Evolutionary conservation across 2,113 vertebrate genomes (phyloP), one percentile per base, ranked within the genome.

Genomic region (Gambusia holbrooki): DNA sequence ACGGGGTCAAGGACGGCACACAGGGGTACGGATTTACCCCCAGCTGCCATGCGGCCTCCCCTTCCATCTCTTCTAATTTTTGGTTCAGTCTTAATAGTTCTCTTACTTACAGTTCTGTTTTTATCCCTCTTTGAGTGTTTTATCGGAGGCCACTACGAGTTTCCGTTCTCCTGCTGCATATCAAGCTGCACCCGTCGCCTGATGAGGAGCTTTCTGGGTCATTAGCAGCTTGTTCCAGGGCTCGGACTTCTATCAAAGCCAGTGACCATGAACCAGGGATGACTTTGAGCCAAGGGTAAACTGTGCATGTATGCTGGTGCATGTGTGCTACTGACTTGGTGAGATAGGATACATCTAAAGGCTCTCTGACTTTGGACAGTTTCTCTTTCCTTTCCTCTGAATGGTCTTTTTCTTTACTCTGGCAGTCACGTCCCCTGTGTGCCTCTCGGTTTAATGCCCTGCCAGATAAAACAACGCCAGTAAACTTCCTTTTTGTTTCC

Each of bases 401-500:
- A 86, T 73, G 73, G 67, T 77, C 72, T 74, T 77, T 88, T 77
- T 91, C 73, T 88, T 79, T 78, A 61, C 84, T 76, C 72, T 60
- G 1, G 40, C 73, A n/a, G 42, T 71, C 79, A 81, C 42, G 32
- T 84, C 86, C 83, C 84, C 62, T 65, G 79, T 89, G 85, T 90
- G 86, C 79, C 84, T 83, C 80, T 89, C 83, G 48, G 74, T 86
- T 87, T 86, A 87, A 84, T 84, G 74, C 76, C 77, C 73, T 84
- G 86, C 72, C 80, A 84, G 87, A 90, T 90, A 90, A 94, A 93
- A 90, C 87, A 87, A 88, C 67, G 62, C 45, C 79, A 79, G 85
- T 89, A 91, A 90, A 90, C 84, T 85, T 91, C 81, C 83, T 86
- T 77, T 89, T 88, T 92, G 89, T 93, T 88, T 90, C 84, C 84